Conservation (phyloP, 2,797 vertebrate genomes). For the Cirrhinus mrigala region DNA sequence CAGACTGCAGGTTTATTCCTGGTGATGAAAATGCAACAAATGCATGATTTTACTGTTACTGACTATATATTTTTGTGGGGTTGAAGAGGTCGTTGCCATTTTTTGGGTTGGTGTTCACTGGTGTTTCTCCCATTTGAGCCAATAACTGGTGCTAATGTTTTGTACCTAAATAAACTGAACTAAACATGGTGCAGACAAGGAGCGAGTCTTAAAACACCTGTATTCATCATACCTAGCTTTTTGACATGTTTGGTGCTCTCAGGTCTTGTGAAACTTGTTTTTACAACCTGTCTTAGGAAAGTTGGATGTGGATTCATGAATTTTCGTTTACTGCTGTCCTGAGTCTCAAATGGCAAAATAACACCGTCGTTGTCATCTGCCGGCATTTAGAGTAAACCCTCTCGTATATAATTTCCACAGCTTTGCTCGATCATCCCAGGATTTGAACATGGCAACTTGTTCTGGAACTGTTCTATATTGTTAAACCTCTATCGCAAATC, state of each 20-base stretch:
- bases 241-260: slow-evolving; percentile 55
- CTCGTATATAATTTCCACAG: background rate
- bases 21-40: slow-evolving; percentile 47
- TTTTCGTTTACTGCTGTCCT: slow-evolving; percentile 44
- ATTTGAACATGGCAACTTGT: background rate
- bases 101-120: slow-evolving; percentile 44
- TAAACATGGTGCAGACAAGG: slow-evolving; percentile 44
- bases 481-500: background rate
- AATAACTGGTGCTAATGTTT: slow-evolving; percentile 76
- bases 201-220: slow-evolving; percentile 48
- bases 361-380: slow-evolving; percentile 45
- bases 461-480: background rate
- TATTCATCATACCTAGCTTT: slow-evolving; percentile 28
- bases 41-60: slow-evolving; percentile 7
- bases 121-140: slow-evolving; percentile 64
- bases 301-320: slow-evolving; percentile 18
- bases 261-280: slow-evolving; percentile 46
- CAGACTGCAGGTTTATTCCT: slow-evolving; percentile 4
- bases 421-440: background rate
- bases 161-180: slow-evolving; percentile 51
- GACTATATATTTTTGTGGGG: no score
- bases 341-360: slow-evolving; percentile 55
- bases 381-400: slow-evolving; percentile 12
- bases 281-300: slow-evolving; percentile 52
- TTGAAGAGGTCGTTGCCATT: slow-evolving; percentile 33